phyloP scores from a whole-genome alignment of 92 coral and sea anemone species.

The Zoanthus sansibaricus region DNA sequence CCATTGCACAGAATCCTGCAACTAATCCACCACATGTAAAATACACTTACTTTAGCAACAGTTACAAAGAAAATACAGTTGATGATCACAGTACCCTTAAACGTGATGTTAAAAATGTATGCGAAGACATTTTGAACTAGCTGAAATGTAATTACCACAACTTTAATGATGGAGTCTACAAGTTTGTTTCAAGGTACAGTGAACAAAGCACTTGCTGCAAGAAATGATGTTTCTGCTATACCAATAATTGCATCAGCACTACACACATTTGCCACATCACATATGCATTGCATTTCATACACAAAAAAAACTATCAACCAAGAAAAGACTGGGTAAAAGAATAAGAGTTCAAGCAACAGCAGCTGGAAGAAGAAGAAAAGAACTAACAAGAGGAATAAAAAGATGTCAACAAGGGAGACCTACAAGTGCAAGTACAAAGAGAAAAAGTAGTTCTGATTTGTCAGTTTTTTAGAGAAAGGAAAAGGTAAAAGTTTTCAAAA shows the following conservation, averaged over 20 bases:
- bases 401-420: conserved; percentile 27
- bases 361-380: conserved; percentile 33
- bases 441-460: background rate
- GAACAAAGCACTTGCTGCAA: conserved; percentile 28
- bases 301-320: conserved; percentile 5
- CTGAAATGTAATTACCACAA: conserved; percentile 44
- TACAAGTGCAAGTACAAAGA: conserved; percentile 3
- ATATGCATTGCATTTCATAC: too few species aligned
- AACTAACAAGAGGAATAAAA: conserved; percentile 16
- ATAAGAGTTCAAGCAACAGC: conserved; percentile 20
- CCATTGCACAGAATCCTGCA: conserved; percentile 21
- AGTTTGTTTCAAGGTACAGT: conserved; percentile 40
- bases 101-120: conserved; percentile 39
- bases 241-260: conserved; percentile 41
- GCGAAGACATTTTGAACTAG: conserved; percentile 32
- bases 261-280: conserved; percentile 36
- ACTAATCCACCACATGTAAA: background rate
- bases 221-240: conserved; percentile 15
- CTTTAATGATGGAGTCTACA: conserved; percentile 19
- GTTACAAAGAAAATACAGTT: background rate
- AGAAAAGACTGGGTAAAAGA: conserved; percentile 19
- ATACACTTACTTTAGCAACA: background rate
- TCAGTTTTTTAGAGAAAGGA: conserved; percentile 13
- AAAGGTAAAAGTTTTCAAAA: conserved; percentile 16
- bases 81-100: conserved; percentile 10